These are phyloP conservation scores for Aethina tumida DNA, from an alignment of 1,140 invertebrate genomes.

Conservation along the genomic window DNA sequence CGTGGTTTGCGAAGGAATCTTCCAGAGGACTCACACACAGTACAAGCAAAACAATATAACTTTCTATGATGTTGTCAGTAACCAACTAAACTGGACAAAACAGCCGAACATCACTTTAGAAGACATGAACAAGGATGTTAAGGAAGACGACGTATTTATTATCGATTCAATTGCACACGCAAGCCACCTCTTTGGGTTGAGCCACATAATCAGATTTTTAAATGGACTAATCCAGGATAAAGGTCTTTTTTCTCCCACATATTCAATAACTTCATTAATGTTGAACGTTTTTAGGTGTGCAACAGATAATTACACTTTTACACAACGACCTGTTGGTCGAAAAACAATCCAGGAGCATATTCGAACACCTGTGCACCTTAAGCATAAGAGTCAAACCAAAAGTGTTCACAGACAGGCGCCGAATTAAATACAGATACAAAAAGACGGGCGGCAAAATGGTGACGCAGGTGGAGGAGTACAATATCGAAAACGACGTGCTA, in stretches of 20 bases:
- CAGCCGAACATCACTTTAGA: constrained; percentile 7
- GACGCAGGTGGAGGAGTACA: constrained; percentile 36
- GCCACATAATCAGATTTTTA: constrained; percentile 20
- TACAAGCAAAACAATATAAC: constrained; percentile 12
- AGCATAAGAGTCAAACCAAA: constrained; percentile 35
- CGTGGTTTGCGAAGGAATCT: constrained; percentile 27
- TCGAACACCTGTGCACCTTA: constrained; percentile 40
- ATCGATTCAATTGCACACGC: constrained; percentile 31
- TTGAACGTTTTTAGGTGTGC: constrained; percentile 27
- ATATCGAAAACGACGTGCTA: constrained; percentile 35
- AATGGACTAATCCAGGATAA: constrained; percentile 21
- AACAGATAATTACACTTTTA: constrained; percentile 39
- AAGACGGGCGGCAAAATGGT: constrained; percentile 35
- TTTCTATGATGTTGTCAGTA: constrained; percentile 22
- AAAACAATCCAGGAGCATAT: constrained; percentile 36
- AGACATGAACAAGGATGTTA: constrained; percentile 8
- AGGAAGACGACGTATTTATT: constrained; percentile 20
- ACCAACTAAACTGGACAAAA: constrained; percentile 13
- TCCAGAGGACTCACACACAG: constrained; percentile 12
- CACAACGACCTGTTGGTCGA: constrained; percentile 40
- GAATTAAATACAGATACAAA: constrained; percentile 38
- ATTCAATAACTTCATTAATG: constrained; percentile 4
- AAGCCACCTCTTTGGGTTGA: constrained; percentile 24
- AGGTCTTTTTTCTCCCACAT: constrained; percentile 10
- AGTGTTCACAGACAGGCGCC: constrained; percentile 25